Base-by-base conservation (phyloP, 1,140 invertebrate genomes). In the Limonius californicus region DNA sequence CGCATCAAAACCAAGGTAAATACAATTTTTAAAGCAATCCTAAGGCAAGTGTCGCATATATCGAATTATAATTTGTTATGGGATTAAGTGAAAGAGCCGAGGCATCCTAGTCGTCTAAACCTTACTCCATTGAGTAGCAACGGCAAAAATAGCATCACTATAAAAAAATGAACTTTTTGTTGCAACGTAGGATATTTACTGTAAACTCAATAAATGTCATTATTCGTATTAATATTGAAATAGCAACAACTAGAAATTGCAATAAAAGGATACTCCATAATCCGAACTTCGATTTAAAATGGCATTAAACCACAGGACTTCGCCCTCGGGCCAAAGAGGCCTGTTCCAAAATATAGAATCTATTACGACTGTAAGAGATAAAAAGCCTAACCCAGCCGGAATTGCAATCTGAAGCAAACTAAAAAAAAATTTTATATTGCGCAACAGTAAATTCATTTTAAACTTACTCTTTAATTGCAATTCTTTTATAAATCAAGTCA, bases 231-330 rank as follows among this genome's bases (percentile, higher is more conserved):
- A n/a, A n/a, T n/a, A n/a, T n/a, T n/a, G n/a, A n/a, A n/a, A n/a
- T n/a, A n/a, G n/a, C n/a, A n/a, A n/a, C n/a, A n/a, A n/a, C n/a
- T n/a, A n/a, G n/a, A n/a, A n/a, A n/a, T n/a, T n/a, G n/a, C 11
- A 32, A 32, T 6, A 32, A 32, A 92, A 91, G 90, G 90, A 93
- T 94, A 97, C 94, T 75, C 97, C 97, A 91, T 94, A 99, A 63
- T 97, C 81, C 15, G 91, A 89, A 76, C 97, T 99, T 77, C 94
- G 94, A 76, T 99, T 99, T 1, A 95, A 78, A 57, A 97, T 81
- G 3, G 91, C 89, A 77, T 99, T 99, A 77, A 92, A 99, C 85
- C 90, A 98, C 53, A 99, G 85, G 0, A 99, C 97, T 84, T 97
- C 92, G 19, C 93, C 95, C 83, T 99, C 97, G 0, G 97, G 97